A percentile compares a stretch with the other conserved stretches of the same genome.
These are phyloP conservation scores for Nasonia vitripennis DNA, from an alignment of 1,140 invertebrate species.

Conservation along the genomic window DNA sequence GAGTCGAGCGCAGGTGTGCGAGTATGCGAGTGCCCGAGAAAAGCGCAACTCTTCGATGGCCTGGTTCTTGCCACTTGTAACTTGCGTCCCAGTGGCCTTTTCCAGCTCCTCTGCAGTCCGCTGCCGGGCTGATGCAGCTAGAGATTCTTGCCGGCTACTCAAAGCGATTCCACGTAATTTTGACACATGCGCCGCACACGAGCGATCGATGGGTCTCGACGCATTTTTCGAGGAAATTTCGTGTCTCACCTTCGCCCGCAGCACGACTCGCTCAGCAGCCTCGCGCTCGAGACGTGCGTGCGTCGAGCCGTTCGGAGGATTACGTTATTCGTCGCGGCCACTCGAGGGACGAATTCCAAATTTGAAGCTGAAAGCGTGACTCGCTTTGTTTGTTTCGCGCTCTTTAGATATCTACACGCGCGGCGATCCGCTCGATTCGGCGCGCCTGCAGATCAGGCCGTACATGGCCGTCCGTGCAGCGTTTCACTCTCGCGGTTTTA, in stretches of 20 bases:
- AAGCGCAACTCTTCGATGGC: too few species aligned
- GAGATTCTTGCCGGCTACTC: too few species aligned
- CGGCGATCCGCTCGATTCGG: too few species aligned
- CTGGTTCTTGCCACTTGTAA: too few species aligned
- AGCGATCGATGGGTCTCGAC: neutral
- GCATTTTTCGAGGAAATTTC: neutral
- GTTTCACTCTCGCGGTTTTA: too few species aligned
- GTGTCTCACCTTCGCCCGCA: too few species aligned
- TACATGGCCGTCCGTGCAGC: neutral
- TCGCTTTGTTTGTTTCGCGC: neutral
- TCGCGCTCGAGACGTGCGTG: neutral
- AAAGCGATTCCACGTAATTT: neutral
- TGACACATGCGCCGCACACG: neutral
- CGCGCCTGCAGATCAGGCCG: neutral
- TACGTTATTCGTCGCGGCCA: conserved; percentile 16
- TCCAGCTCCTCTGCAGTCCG: too few species aligned
- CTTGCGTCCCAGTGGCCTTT: too few species aligned
- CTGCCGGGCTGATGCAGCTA: too few species aligned
- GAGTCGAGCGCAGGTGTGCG: too few species aligned
- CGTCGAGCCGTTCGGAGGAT: neutral
- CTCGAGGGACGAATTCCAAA: conserved; percentile 40
- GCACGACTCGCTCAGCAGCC: neutral
- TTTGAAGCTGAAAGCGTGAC: neutral
- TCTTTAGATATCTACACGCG: neutral
- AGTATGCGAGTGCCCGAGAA: too few species aligned